Percentiles rank a stretch among this genome's conserved stretches.
Conservation (phyloP, 2,113 vertebrate genomes). For the Chiloscyllium plagiosum region DNA sequence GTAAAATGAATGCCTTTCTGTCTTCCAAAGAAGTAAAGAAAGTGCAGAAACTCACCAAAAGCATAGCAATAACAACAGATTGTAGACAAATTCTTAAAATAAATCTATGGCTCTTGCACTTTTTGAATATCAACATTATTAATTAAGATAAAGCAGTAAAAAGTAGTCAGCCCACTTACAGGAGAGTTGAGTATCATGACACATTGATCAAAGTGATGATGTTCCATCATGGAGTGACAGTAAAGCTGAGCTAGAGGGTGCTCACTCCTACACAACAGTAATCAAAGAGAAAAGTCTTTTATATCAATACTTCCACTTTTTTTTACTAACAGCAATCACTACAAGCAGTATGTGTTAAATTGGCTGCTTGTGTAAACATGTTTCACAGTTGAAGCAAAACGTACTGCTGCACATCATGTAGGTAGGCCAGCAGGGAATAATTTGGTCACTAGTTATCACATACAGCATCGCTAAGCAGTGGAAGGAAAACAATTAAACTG, state of each 20-base stretch:
- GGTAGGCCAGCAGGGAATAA: neutral
- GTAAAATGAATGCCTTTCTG: neutral
- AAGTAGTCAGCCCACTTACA: slow-evolving; percentile 59
- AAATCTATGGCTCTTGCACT: neutral
- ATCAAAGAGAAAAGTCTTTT: neutral
- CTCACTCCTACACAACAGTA: slow-evolving; percentile 68
- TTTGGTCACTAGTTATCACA: neutral
- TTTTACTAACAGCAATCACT: neutral
- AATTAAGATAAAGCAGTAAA: neutral
- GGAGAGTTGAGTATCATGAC: slow-evolving; percentile 96
- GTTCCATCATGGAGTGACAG: slow-evolving; percentile 96
- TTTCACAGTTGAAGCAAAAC: neutral
- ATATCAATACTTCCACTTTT: neutral
- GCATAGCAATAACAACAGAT: neutral
- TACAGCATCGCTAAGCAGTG: neutral
- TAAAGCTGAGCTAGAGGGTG: slow-evolving; percentile 94
- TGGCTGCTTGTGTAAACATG: neutral
- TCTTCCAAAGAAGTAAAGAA: neutral
- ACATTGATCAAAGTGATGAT: slow-evolving; percentile 97
- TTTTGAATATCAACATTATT: neutral
- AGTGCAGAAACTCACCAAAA: neutral
- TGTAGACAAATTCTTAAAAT: neutral
- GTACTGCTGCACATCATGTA: neutral
- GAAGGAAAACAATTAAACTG: neutral
- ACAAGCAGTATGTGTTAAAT: neutral